Evolutionary conservation across 2,888 invertebrate genomes (phyloP).

Genomic region (Nemapogon koenigi): DNA sequence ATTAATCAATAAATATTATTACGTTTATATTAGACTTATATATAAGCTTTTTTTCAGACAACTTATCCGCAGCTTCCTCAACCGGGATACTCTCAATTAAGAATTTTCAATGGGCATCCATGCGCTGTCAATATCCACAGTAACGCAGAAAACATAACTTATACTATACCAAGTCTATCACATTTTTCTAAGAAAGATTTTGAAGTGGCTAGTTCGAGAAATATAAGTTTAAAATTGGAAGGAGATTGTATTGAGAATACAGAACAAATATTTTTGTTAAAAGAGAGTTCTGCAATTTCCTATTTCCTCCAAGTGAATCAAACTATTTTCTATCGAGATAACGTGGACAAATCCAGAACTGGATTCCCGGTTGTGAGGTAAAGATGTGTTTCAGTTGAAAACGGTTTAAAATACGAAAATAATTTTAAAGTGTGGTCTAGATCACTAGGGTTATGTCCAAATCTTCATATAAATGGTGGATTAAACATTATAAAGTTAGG

Average conservation of each 20-base stretch:
- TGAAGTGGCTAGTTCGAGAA: constrained; percentile 19
- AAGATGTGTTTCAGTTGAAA: constrained; percentile 16
- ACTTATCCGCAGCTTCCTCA: constrained; percentile 66
- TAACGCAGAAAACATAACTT: constrained; percentile 39
- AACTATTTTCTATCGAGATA: constrained; percentile 36
- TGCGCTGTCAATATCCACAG: constrained; percentile 52
- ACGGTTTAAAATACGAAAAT: too few relatives aligned
- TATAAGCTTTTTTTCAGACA: constrained; percentile 35
- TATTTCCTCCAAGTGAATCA: constrained; percentile 30
- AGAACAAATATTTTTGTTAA: constrained; percentile 25
- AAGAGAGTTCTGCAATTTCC: constrained; percentile 35
- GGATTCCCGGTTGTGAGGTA: constrained; percentile 65
- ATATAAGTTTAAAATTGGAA: constrained; percentile 24
- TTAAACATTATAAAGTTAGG: too few relatives aligned
- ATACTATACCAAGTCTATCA: constrained; percentile 32
- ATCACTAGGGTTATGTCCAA: too few relatives aligned
- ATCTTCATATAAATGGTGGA: too few relatives aligned
- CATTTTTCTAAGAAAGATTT: constrained; percentile 30
- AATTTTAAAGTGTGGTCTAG: too few relatives aligned
- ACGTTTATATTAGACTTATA: neutral
- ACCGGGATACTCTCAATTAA: constrained; percentile 58
- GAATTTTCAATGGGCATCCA: constrained; percentile 66
- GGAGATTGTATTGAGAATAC: constrained; percentile 28
- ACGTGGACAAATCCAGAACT: constrained; percentile 58
- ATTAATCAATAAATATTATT: neutral